These are phyloP conservation scores for Sylvietta virens DNA, from an alignment of 2,113 vertebrate species.

Conservation along the genomic window DNA sequence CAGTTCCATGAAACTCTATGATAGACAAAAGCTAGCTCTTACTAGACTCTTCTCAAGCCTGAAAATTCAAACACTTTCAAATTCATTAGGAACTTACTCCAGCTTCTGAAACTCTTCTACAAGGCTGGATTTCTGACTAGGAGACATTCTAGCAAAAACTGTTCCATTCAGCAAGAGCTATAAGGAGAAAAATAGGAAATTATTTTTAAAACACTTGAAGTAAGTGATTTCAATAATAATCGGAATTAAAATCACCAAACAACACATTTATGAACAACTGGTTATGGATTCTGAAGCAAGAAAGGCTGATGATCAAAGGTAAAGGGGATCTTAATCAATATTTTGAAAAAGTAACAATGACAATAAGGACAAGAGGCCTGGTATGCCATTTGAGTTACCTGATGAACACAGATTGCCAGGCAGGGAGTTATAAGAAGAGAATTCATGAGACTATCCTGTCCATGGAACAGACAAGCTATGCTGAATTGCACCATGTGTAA, in stretches of 20 bases:
- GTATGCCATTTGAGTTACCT: neutral
- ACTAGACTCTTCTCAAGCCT: neutral
- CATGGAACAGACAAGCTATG: neutral
- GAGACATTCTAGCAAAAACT: constrained; percentile 82
- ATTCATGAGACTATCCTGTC: neutral
- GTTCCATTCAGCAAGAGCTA: constrained; percentile 77
- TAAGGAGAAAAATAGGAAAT: neutral
- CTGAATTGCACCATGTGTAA: neutral
- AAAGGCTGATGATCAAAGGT: neutral
- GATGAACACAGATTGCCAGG: neutral
- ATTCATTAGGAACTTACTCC: constrained; percentile 70
- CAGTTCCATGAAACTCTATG: neutral
- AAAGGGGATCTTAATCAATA: neutral
- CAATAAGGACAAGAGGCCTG: neutral
- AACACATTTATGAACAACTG: neutral
- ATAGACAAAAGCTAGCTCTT: neutral
- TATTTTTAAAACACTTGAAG: neutral
- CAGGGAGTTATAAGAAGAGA: neutral
- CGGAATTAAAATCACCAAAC: neutral
- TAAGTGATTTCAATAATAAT: neutral
- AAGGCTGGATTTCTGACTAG: constrained; percentile 76
- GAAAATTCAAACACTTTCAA: neutral
- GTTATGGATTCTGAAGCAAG: neutral
- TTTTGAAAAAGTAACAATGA: neutral
- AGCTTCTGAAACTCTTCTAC: constrained; percentile 81